Base-by-base conservation (phyloP, 1,140 invertebrate genomes). In the Elysia chlorotica region DNA sequence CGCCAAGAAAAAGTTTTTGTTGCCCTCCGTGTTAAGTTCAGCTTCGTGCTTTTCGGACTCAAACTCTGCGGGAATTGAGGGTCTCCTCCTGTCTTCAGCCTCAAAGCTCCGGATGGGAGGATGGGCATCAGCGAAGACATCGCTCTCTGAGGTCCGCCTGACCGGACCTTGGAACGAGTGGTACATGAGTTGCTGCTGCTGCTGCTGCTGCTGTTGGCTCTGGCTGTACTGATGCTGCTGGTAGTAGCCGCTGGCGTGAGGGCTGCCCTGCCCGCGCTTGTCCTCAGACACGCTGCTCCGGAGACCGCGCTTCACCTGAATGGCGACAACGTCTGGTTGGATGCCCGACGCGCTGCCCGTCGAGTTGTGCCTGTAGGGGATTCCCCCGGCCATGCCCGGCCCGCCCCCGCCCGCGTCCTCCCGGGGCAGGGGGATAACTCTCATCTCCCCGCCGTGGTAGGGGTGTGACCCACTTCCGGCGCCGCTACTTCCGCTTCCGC, bases 41-140 rank as follows among this genome's bases (percentile, higher is more conserved):
- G 69, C 70, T 59, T 81, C 79, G 69, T 80, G 76, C 69, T 80
- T 82, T 59, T 83, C 81, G 23, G 78, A 70, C 30, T 82, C 80
- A 21, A 79, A 74, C 79, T 91, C 92, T 1, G 92, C 92, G 41
- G 90, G 88, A 79, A 95, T 94, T 88, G 95, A 95, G n/a, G 94
- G 94, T 74, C 84, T 86, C 4, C 80, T 80, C 80, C 94, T 92
- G 19, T 74, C 72, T 4, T 25, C 23, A 25, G 21, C 25, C 36
- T 33, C 23, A 28, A 74, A 72, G n/a, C 63, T 65, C n/a, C n/a
- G n/a, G n/a, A n/a, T n/a, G n/a, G n/a, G n/a, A n/a, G n/a, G n/a
- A n/a, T n/a, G n/a, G 28, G 73, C 69, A 14, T 68, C 61, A n/a
- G 53, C 56, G 41, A 74, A 65, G 61, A 76, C 67, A 53, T 83